These are phyloP conservation scores for Leptinotarsa lineolata DNA, from an alignment of 1,140 invertebrate species.

Conservation along the genomic window DNA sequence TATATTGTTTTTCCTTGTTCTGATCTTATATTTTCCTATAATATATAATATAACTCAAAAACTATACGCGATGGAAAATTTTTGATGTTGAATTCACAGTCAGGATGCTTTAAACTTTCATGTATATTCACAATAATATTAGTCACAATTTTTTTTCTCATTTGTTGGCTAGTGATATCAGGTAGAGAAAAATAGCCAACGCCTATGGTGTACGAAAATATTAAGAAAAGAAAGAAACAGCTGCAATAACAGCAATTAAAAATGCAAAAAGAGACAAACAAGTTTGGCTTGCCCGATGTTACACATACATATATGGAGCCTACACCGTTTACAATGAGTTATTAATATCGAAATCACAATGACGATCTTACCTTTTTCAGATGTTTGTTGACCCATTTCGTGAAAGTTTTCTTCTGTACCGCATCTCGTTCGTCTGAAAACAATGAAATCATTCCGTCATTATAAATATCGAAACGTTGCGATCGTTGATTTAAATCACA, in stretches of 20 bases:
- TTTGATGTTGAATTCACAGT: no score
- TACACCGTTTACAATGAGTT: constrained; percentile 12
- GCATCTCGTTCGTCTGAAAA: constrained; percentile 98
- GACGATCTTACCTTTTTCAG: constrained; percentile 88
- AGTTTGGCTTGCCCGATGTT: neutral
- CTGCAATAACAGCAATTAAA: neutral
- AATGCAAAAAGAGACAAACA: neutral
- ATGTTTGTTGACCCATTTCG: constrained; percentile 99
- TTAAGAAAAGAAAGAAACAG: neutral
- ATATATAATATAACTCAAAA: no score
- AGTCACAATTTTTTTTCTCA: no score
- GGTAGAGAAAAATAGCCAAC: no score
- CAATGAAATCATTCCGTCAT: constrained; percentile 50
- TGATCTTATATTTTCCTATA: no score
- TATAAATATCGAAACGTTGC: neutral
- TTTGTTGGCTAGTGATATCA: no score
- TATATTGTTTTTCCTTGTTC: no score
- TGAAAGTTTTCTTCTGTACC: constrained; percentile 99
- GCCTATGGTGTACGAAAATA: neutral
- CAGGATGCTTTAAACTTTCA: no score
- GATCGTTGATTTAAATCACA: neutral
- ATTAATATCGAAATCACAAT: constrained; percentile 20
- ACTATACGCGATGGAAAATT: no score
- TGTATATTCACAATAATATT: no score
- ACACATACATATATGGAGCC: constrained; percentile 11